Percentiles rank a stretch among this genome's conserved stretches.
phyloP scores from a whole-genome alignment of 2,113 vertebrate genomes.

The Reinhardtius hippoglossoides region DNA sequence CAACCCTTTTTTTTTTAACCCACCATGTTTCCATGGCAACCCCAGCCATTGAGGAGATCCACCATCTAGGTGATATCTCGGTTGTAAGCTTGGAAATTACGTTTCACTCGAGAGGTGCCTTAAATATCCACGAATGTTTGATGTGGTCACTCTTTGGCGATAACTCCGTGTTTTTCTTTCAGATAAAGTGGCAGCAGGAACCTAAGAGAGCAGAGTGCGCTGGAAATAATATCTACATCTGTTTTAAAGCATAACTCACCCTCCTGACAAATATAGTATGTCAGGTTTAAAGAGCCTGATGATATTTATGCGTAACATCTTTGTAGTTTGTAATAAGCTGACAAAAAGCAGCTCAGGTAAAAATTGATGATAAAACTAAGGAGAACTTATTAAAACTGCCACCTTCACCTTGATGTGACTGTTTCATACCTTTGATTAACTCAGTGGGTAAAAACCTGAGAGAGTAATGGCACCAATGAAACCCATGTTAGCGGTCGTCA shows the following conservation, averaged over 20 bases:
- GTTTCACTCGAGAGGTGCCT: constrained; percentile 31
- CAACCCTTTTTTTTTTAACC: constrained; percentile 58
- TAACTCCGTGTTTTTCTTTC: constrained; percentile 18
- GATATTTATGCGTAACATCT: background rate
- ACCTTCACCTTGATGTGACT: background rate
- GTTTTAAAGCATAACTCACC: constrained; percentile 2
- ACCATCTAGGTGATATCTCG: constrained; percentile 61
- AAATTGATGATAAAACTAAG: constrained; percentile 20
- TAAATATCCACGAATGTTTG: constrained; percentile 59
- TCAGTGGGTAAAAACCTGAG: background rate
- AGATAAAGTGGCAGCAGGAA: constrained; percentile 21
- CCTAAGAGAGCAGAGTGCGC: background rate
- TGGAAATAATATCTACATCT: no score
- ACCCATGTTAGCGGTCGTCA: background rate
- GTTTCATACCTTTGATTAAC: constrained; percentile 9
- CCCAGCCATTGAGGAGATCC: constrained; percentile 71
- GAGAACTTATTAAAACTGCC: background rate
- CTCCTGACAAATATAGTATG: constrained; percentile 1
- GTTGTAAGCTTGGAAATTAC: constrained; percentile 57
- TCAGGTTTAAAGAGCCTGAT: constrained; percentile 8
- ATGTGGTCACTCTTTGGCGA: constrained; percentile 24
- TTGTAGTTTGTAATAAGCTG: no score
- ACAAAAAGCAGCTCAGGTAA: background rate
- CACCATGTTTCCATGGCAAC: constrained; percentile 84
- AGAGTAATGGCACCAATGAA: background rate